These are phyloP conservation scores for Platichthys flesus DNA, from an alignment of 2,113 vertebrate species.

Conservation along the genomic window DNA sequence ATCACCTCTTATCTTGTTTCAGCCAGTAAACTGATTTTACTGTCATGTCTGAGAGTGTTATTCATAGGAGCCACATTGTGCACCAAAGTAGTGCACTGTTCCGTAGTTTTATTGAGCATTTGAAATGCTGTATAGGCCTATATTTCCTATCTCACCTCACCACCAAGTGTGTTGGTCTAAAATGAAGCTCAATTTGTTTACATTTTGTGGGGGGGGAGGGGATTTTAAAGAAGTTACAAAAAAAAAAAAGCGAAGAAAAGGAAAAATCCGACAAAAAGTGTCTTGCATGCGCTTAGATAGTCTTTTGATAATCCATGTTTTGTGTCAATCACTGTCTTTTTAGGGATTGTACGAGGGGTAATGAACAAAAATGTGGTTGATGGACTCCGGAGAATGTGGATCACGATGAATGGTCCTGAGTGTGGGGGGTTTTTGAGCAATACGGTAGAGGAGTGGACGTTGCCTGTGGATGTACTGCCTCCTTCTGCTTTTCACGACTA, in stretches of 20 bases:
- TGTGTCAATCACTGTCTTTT: slow-evolving; percentile 75
- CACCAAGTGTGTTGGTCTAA: slow-evolving; percentile 35
- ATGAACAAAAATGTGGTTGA: slow-evolving; percentile 17
- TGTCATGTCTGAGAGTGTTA: slow-evolving; percentile 18
- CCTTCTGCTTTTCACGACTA: slow-evolving; percentile 78
- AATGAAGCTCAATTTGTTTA: slow-evolving; percentile 61
- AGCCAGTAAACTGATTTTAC: slow-evolving; percentile 14
- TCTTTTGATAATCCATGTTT: slow-evolving; percentile 76
- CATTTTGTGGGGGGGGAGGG: slow-evolving; percentile 39
- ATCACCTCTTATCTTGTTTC: slow-evolving; percentile 32
- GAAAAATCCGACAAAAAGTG: slow-evolving; percentile 51
- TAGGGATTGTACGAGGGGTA: slow-evolving; percentile 66
- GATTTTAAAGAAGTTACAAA: slow-evolving; percentile 13
- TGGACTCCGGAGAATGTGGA: slow-evolving; percentile 63
- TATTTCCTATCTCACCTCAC: slow-evolving; percentile 39
- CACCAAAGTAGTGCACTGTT: slow-evolving; percentile 44
- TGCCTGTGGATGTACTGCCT: slow-evolving; percentile 78
- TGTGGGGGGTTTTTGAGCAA: slow-evolving; percentile 60
- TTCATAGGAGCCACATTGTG: slow-evolving; percentile 28
- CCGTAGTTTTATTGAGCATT: slow-evolving; percentile 40
- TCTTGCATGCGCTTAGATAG: slow-evolving; percentile 77
- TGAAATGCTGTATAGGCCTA: slow-evolving; percentile 33
- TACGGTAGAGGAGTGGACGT: slow-evolving; percentile 68
- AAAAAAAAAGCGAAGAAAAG: neutral
- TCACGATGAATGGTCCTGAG: slow-evolving; percentile 46